Evolutionary conservation across 2,888 invertebrate species (phyloP), one percentile per base, ranked within the genome.

Genomic region (Microplitis manilae): DNA sequence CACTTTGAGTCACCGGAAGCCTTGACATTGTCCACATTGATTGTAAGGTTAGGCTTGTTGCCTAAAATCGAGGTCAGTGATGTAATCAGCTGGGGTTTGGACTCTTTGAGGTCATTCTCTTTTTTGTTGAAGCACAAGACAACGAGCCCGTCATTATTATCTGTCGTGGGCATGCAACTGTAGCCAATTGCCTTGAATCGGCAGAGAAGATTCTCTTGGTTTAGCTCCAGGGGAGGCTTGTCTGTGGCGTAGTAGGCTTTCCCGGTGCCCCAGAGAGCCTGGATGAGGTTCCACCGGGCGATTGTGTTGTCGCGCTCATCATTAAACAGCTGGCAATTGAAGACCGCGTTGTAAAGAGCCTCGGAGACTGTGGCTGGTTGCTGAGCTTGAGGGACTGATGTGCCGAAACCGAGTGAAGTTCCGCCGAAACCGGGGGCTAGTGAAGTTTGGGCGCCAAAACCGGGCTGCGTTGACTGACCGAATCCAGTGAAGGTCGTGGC

Each of bases 181-280:
- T 98, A 99, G 0, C 97, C 97, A 74, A 99, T 96, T 0, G 98
- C 96, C 91, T 98, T 99, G 88, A 99, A 98, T 65, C 97, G 93
- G 86, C 97, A 98, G 71, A 97, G 94, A 0, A 96, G 96, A 90
- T 98, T 98, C 85, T 96, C 95, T 75, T 95, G 94, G 69, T 94
- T 96, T 81, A 98, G 94, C 75, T 96, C 95, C 6, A 98, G 93
- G 0, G 97, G 94, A 1, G 94, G 94, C 6, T 94, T 94, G 82
- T 93, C 94, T 73, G 94, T 92, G 59, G 94, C 94, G 88, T 96
- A 97, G 87, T 94, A 97, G 0, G 95, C 94, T 89, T 95, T 94
- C 4, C 97, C 98, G 13, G 93, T 94, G 17, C 96, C 97, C 95
- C 96, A 96, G 80, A 95, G 93, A 0, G 96, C 96, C 90, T 98